Evolutionary conservation across 2,113 vertebrate species (phyloP), one percentile per base, ranked within the genome.

Genomic region (Lagopus muta): DNA sequence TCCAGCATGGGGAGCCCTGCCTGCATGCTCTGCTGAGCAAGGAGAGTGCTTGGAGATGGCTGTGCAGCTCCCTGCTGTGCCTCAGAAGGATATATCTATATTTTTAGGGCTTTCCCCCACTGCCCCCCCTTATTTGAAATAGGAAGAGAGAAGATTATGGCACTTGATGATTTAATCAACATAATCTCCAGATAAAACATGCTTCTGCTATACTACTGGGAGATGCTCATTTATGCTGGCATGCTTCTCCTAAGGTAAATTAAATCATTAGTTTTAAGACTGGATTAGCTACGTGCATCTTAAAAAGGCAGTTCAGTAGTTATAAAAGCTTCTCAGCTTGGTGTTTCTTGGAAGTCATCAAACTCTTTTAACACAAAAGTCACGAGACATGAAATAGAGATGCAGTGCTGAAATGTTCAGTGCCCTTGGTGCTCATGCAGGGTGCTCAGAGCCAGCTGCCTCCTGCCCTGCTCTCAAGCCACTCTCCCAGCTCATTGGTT

Each of bases 131-230:
- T 93, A 84, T 5, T 72, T 72, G 80, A 89, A 27, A 80, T 72
- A 72, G 4, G 45, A 89, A 82, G 74, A 76, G 52, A 54, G 77
- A 92, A 92, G 94, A 96, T 97, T 96, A 96, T 90, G 92, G 93
- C 89, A 95, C 95, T 97, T 97, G 96, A 97, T 97, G 96, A 96
- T 97, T 97, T 97, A 98, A 98, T 98, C 96, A 95, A 87, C 86
- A 78, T 96, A 97, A 97, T 97, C 97, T 97, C 96, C 92, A 97
- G 97, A 97, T 96, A 97, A 97, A 97, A 96, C 92, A 92, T 64
- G 80, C 92, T 90, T 96, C 82, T 60, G 83, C 82, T 97, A 82
- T 82, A 91, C 96, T 92, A 90, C 92, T 76, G 97, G 95, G 95
- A 96, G 95, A 96, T 96, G 93, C 60, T 97, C 97, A 97, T 97